phyloP scores from a whole-genome alignment of 2,797 vertebrate species.

The Cephalopachus bancanus region DNA sequence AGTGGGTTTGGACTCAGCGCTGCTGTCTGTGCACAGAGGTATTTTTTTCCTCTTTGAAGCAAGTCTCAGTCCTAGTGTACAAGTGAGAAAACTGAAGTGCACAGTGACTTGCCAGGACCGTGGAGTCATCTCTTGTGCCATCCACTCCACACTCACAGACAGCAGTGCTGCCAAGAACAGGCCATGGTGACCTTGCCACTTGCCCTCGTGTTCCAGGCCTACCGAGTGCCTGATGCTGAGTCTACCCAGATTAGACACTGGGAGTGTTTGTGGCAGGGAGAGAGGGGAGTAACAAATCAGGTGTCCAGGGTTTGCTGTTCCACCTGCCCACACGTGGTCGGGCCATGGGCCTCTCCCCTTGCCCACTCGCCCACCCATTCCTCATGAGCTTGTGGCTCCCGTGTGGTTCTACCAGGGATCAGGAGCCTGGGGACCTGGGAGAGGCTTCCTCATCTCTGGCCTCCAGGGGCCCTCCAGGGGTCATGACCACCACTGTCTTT shows the following conservation, averaged over 20 bases:
- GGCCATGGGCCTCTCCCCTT: not conserved
- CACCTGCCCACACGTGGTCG: not conserved
- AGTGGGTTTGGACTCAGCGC: too few species aligned
- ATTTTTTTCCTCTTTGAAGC: not conserved
- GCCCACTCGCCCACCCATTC: not conserved
- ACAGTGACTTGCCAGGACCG: not conserved
- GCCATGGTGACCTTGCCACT: not conserved
- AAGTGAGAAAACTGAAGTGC: not conserved
- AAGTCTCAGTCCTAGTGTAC: not conserved
- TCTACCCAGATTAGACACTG: not conserved
- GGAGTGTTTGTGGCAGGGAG: not conserved
- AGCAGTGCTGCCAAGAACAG: not conserved
- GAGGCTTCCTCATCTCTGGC: not conserved
- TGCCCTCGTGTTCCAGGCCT: rapidly evolving
- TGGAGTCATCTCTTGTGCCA: too few species aligned
- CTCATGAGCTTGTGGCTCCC: not conserved
- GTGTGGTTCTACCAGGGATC: not conserved
- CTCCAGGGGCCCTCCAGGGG: not conserved
- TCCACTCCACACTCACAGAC: not conserved
- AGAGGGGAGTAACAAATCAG: too few species aligned
- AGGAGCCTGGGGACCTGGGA: not conserved
- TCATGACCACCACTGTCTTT: not conserved
- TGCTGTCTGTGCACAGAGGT: not conserved
- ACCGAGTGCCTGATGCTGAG: rapidly evolving
- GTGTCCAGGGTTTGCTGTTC: not conserved